These are phyloP conservation scores for Schlechtendalia chinensis DNA, from an alignment of 1,140 invertebrate genomes.

Conservation along the genomic window DNA sequence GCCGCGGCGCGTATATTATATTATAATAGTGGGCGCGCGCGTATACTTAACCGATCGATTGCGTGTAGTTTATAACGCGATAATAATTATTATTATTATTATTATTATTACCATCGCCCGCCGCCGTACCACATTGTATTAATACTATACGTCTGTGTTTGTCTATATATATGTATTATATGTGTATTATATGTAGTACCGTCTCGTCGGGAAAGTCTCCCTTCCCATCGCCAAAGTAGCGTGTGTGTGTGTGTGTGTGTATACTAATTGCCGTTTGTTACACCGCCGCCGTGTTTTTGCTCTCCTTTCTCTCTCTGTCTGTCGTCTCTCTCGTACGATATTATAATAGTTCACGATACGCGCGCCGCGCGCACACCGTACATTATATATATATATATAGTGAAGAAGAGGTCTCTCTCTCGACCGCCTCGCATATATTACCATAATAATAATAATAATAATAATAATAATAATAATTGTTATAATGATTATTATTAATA, in stretches of 20 bases:
- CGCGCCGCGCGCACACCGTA: no score
- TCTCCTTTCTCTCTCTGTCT: background rate
- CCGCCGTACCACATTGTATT: background rate
- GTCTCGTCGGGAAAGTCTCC: background rate
- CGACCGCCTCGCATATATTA: background rate
- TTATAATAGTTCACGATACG: no score
- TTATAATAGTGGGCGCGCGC: background rate
- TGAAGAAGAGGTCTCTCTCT: no score
- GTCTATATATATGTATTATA: background rate
- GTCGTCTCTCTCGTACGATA: background rate
- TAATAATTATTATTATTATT: constrained; percentile 25
- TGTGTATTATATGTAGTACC: background rate
- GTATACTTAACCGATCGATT: constrained; percentile 17
- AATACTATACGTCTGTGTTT: background rate
- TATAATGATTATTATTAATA: no score
- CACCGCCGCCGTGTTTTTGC: background rate
- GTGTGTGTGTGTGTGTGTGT: no score
- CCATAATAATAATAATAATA: no score
- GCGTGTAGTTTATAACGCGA: constrained; percentile 26
- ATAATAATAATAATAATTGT: no score
- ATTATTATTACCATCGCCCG: constrained; percentile 15
- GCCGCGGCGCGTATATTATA: no score
- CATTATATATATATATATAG: no score
- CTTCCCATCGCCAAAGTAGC: background rate
- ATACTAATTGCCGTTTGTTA: no score